These are phyloP conservation scores for Brotula barbata DNA, from an alignment of 2,797 vertebrate genomes.

Conservation along the genomic window DNA sequence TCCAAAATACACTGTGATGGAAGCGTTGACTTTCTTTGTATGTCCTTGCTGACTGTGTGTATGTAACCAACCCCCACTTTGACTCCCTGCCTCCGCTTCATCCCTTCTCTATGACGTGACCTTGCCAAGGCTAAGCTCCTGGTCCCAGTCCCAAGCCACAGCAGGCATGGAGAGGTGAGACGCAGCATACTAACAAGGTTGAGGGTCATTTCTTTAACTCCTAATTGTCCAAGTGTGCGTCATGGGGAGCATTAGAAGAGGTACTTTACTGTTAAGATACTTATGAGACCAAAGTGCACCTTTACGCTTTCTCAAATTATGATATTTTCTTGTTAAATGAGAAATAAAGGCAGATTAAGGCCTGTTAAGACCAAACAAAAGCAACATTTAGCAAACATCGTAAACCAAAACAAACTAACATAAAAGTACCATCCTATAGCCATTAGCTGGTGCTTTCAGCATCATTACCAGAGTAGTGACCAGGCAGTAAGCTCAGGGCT, in stretches of 20 bases:
- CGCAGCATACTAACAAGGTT: conserved; percentile 65
- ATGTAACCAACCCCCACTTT: conserved; percentile 22
- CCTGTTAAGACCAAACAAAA: neutral
- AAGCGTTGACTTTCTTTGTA: conserved; percentile 34
- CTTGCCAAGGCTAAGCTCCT: conserved; percentile 63
- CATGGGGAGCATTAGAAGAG: conserved; percentile 3
- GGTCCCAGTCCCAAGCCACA: conserved; percentile 59
- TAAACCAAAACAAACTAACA: too few species aligned
- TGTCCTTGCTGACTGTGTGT: conserved; percentile 52
- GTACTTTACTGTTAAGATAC: conserved; percentile 10
- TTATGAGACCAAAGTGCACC: neutral
- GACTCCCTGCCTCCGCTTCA: conserved; percentile 27
- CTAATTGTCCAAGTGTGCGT: conserved; percentile 19
- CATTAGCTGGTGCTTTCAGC: conserved; percentile 39
- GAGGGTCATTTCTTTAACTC: conserved; percentile 42
- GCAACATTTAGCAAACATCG: neutral
- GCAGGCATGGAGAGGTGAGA: conserved; percentile 33
- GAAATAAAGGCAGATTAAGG: neutral
- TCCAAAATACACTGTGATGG: conserved; percentile 7
- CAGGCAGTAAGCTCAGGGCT: conserved; percentile 30
- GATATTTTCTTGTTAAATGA: too few species aligned
- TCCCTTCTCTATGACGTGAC: conserved; percentile 61
- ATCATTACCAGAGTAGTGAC: conserved; percentile 46
- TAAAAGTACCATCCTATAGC: conserved; percentile 5
- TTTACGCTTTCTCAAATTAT: conserved; percentile 1